Evolutionary conservation across 1,140 invertebrate species (phyloP).

Genomic region (Leptopilina boulardi): DNA sequence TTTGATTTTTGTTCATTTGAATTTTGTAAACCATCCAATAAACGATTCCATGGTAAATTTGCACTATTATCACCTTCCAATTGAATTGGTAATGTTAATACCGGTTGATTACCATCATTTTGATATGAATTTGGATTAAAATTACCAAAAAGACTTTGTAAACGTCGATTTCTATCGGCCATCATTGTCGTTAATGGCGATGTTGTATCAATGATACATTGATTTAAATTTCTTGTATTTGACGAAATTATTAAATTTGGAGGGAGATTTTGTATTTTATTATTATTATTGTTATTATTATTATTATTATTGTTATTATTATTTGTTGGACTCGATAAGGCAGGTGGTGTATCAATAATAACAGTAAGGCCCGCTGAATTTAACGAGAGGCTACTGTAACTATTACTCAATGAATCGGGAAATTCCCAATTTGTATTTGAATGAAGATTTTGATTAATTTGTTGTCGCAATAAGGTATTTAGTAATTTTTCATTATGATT

Average conservation of each 20-base stretch:
- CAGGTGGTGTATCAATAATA: conserved; percentile 78
- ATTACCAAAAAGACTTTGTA: conserved; percentile 65
- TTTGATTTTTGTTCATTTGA: conserved; percentile 65
- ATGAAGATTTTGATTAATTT: conserved; percentile 62
- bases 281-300: conserved; percentile 65
- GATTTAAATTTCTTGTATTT: conserved; percentile 56
- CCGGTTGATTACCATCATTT: conserved; percentile 54
- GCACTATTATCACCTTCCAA: conserved; percentile 60
- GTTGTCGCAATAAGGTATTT: conserved; percentile 72
- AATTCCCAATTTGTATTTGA: conserved; percentile 69
- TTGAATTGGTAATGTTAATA: conserved; percentile 58
- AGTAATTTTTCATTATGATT: conserved; percentile 70
- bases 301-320: conserved; percentile 66
- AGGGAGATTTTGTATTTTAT: conserved; percentile 65
- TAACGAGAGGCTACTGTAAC: conserved; percentile 77
- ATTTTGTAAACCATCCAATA: conserved; percentile 67
- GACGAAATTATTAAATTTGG: conserved; percentile 56
- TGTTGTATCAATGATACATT: conserved; percentile 56
- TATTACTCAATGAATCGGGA: conserved; percentile 75
- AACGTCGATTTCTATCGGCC: conserved; percentile 58
- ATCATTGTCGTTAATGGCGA: conserved; percentile 50
- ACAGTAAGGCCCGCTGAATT: conserved; percentile 79
- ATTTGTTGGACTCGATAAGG: conserved; percentile 66
- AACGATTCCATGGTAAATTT: conserved; percentile 69
- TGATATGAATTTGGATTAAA: conserved; percentile 56